Base-by-base conservation (phyloP, 2,797 vertebrate genomes). In the Melanotaenia maccullochi region DNA sequence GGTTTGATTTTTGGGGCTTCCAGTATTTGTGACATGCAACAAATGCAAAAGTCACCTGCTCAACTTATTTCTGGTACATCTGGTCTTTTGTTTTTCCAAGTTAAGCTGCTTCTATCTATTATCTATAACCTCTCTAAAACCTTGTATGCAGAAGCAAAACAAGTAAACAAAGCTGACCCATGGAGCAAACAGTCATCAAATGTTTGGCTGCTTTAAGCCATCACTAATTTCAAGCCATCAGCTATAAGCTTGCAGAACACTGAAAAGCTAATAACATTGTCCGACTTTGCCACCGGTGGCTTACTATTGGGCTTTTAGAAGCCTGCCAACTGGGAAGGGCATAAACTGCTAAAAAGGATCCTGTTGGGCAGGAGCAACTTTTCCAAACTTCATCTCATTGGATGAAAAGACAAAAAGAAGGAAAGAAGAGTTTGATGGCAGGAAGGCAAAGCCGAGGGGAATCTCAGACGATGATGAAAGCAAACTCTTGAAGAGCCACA, bases 401-500 rank as follows among this genome's bases (percentile, higher is more conserved):
- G 87, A 92, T 89, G 76, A 90, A 92, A 93, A 92, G 90, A 93
- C 91, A 93, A 93, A 93, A 84, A 87, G 87, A 87, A 88, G 78
- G 86, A 82, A 87, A 87, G 85, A 78, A 76, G 85, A 89, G 87
- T 90, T 92, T 92, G 89, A 92, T 90, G 89, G 89, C 86, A 88
- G 89, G 71, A 82, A 90, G 88, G 92, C 85, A 79, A 90, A 92
- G 92, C 91, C 90, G 36, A 82, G 69, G 91, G 92, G 91, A 93
- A 91, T 88, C 87, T 85, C 79, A 83, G 82, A 60, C 83, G 58
- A 93, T 94, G 93, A 94, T 94, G 93, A 94, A 93, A 93, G 93
- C 91, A 93, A 93, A 94, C 91, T 93, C 90, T 86, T 78, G 88
- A 92, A 92, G 89, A 93, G 87, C 89, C 93, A 93, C 89, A 92